Evolutionary conservation across 2,888 invertebrate genomes (phyloP), one percentile per base, ranked within the genome.

Genomic region (Drosophila neutralis): DNA sequence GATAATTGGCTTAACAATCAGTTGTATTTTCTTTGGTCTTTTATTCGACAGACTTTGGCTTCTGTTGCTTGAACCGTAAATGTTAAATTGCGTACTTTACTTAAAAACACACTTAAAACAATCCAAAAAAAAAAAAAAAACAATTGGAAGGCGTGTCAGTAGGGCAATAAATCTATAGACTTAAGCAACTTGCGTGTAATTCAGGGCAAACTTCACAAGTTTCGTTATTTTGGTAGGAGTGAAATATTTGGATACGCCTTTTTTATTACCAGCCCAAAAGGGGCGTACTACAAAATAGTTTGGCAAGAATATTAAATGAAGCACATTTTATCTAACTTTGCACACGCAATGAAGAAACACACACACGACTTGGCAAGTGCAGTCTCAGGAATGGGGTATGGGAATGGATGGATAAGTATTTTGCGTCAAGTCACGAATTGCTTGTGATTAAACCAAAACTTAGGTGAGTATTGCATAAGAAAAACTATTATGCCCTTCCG

Each of bases 1-100:
- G 90, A 76, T 89, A 87, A 87, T 90, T 87, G 87, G 83, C 77
- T 89, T 89, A 89, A 74, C 71, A 71, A 85, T 82, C 78, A 69
- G 71, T 73, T 75, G 27, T 3, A 11, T 29, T 31, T 51, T 7
- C 2, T 10, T 27, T 5, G 2, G 18, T 15, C 5, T 40, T 29
- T 56, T n/a, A 13, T 76, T 69, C 51, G 58, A 36, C 67, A 64
- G 73, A 57, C 63, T 82, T 75, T 79, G 64, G 62, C 67, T 79
- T 71, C 70, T 60, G 66, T 66, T 72, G 35, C 67, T 53, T 82
- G 87, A 87, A 87, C 90, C 89, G 87, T 87, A 89, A 87, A 89
- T 77, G 72, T 80, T 88, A 76, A 88, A 90, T 88, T 83, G 66
- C 79, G 71, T 86, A 76, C 53, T 61, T 64, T 62, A 7, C 35